A percentile compares a stretch with the other conserved stretches of the same genome.
These are phyloP conservation scores for Crypturellus undulatus DNA, from an alignment of 2,113 vertebrate species.

Conservation along the genomic window DNA sequence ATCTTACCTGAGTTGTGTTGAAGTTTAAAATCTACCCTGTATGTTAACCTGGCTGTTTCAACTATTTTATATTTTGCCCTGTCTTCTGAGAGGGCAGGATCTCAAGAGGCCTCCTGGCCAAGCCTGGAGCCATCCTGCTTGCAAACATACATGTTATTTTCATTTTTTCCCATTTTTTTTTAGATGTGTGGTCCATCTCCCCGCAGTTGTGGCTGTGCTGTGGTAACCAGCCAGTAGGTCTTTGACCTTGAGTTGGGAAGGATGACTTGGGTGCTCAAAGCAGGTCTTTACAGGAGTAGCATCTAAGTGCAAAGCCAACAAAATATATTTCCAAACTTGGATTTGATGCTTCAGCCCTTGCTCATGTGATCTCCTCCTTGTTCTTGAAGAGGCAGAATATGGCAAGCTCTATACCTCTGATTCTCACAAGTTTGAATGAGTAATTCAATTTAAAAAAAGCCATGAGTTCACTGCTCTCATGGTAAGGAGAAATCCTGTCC, in stretches of 20 bases:
- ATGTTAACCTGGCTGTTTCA: not conserved
- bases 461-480: not conserved
- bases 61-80: not conserved
- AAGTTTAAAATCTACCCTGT: accelerated
- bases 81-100: not conserved
- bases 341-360: not conserved
- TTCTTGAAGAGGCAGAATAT: not conserved
- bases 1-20: not conserved
- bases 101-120: not conserved
- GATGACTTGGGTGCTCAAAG: not conserved
- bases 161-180: not conserved
- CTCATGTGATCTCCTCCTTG: too few species aligned
- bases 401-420: not conserved
- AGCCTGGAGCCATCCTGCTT: not conserved
- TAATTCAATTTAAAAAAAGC: slow-evolving; percentile 15
- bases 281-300: not conserved
- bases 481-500: not conserved
- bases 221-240: not conserved
- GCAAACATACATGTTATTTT: not conserved
- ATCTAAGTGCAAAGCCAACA: accelerated
- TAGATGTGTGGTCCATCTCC: not conserved
- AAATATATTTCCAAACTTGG: not conserved
- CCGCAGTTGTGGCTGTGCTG: not conserved
- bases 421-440: not conserved
- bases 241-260: not conserved